A percentile compares a stretch with the other conserved stretches of the same genome.
phyloP scores from a whole-genome alignment of 1,140 invertebrate genomes.

The Tribolium madens region DNA sequence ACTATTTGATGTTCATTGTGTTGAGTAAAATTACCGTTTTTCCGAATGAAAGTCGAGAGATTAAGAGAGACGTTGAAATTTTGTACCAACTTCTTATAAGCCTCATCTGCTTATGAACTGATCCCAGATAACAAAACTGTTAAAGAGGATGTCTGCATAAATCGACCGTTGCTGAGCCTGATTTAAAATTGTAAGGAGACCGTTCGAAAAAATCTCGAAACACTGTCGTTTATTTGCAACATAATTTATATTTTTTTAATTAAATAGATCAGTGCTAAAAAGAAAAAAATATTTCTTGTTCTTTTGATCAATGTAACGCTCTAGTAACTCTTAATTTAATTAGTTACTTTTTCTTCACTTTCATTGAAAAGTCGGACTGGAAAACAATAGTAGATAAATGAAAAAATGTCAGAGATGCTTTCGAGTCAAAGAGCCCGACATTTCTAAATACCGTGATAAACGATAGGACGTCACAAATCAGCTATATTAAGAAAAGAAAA shows the following conservation, averaged over 20 bases:
- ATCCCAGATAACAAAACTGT: constrained; percentile 23
- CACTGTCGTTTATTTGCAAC: too few species aligned
- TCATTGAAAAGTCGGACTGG: not conserved
- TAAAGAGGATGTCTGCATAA: constrained; percentile 26
- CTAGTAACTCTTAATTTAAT: constrained; percentile 2
- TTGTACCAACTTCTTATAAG: not conserved
- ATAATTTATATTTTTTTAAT: constrained; percentile 30
- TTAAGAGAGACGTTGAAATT: constrained; percentile 5
- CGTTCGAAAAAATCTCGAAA: not conserved
- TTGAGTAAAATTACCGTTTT: not conserved
- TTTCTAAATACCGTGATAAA: constrained; percentile 11
- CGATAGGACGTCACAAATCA: constrained; percentile 6
- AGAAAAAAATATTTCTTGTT: not conserved
- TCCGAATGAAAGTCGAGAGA: not conserved
- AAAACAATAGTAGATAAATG: not conserved
- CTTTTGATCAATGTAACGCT: not conserved
- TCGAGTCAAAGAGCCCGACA: not conserved
- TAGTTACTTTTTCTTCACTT: constrained; percentile 15
- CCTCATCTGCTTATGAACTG: constrained; percentile 4
- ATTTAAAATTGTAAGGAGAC: constrained; percentile 13
- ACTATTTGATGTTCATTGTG: not conserved
- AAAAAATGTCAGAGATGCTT: not conserved
- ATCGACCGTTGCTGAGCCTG: not conserved
- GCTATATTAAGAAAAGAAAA: constrained; percentile 11
- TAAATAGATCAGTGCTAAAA: constrained; percentile 8